Evolutionary conservation across 2,113 vertebrate species (phyloP), one percentile per base, ranked within the genome.

Genomic region (Mastomys coucha): DNA sequence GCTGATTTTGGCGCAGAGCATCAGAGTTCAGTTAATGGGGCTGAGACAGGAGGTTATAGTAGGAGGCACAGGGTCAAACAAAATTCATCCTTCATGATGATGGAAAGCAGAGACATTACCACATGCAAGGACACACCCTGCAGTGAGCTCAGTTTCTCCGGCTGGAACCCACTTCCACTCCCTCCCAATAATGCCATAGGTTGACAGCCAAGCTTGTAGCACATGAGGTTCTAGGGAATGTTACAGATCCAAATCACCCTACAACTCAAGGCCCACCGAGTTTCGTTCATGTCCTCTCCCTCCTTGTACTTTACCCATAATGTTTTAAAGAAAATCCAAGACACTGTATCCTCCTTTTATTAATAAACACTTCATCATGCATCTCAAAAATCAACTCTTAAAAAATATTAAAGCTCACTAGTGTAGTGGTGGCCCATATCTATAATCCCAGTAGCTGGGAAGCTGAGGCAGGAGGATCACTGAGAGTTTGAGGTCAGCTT

Each of bases 271-370:
- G 14, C 13, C 58, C 76, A 14, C 28, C 22, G 67, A 69, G 67
- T 93, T 24, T 77, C 1, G 42, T 56, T 56, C 82, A 0, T 63
- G 45, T 69, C 28, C 7, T 49, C 51, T 20, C 10, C 17, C 24
- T 60, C 58, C 51, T 95, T 93, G 53, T 88, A 53, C 12, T 42
- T 78, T 75, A n/a, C 7, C 31, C 11, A 31, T 45, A 45, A 56
- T 49, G 42, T 80, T 97, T 91, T 89, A n/a, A 94, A 96, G n/a
- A 19, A 89, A 73, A 89, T 60, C 63, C 42, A 78, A 89, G 78
- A 56, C 5, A 85, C 12, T 1, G 2, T 67, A 67, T 67, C 2
- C 91, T 67, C 26, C 53, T 42, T 92, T 92, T 56, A 84, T 70
- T 73, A 70, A 67, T 77, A 58, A 91, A 16, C 80, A 90, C 82